Evolutionary conservation across 2,113 vertebrate species (phyloP), one percentile per base, ranked within the genome.

Genomic region (Neodontobutis hainanensis): DNA sequence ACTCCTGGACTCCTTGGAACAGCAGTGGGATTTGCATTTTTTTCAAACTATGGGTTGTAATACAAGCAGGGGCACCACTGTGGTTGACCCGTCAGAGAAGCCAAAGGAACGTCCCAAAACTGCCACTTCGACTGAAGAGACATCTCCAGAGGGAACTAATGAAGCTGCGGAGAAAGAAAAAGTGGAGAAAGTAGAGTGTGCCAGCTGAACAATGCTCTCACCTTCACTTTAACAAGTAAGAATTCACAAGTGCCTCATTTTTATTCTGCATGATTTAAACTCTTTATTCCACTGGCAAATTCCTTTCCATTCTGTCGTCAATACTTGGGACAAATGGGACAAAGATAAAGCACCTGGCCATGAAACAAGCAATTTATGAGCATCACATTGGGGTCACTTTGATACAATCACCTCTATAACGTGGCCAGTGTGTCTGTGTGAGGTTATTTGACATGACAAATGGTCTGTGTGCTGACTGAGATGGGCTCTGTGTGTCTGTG

Each of bases 11-110:
- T 64, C 52, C 56, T 52, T 34, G 59, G 59, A 34, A 62, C 69
- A 64, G 11, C 45, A 16, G 45, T 6, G 32, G 27, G 19, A 12
- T 36, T 3, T 27, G 12, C n/a, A 2, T 11, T 59, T 59, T 56
- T 2, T 5, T 3, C 5, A 16, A 53, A 82, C 60, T n/a, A 92
- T 92, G 90, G 91, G 88, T 19, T 93, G 92, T 65, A 87, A 78
- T 81, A 69, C 86, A 5, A 92, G 91, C 46, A 85, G 81, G 35
- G 81, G 32, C 11, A 45, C 49, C n/a, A 3, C 63, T 4, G 90
- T 80, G 50, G 75, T 85, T 62, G 90, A 93, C 50, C 78, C 85
- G 0, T 65, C 76, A 27, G 76, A 87, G 34, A 78, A 86, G 52
- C 84, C 88, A 5, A 61, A 75, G 42, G 82, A 90, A 36, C 84